phyloP scores from a whole-genome alignment of 2,797 vertebrate genomes.

The Numenius phaeopus region DNA sequence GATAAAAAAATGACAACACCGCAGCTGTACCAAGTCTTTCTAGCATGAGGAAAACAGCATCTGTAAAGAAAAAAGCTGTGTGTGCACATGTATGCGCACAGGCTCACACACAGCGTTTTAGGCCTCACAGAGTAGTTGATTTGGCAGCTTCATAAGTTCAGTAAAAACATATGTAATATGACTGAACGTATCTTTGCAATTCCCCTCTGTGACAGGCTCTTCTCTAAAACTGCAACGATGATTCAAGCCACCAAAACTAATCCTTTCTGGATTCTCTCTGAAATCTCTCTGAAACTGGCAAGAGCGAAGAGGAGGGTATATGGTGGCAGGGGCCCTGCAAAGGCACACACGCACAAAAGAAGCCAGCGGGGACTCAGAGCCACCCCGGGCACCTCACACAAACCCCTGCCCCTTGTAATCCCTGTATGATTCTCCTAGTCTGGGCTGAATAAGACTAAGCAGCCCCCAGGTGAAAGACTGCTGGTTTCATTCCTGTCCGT shows the following conservation, averaged over 20 bases:
- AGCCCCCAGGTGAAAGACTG: neutral
- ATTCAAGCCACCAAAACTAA: neutral
- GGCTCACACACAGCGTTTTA: neutral
- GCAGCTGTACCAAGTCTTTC: slow-evolving; percentile 32
- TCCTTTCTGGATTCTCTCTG: neutral
- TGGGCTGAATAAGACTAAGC: neutral
- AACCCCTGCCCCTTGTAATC: neutral
- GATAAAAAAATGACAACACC: slow-evolving; percentile 51
- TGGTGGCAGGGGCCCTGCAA: accelerated
- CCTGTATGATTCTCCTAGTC: neutral
- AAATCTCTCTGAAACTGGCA: neutral
- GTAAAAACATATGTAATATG: neutral
- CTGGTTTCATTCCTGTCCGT: neutral
- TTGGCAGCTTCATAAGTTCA: slow-evolving; percentile 16
- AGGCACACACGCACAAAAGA: accelerated
- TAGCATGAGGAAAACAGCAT: slow-evolving; percentile 38
- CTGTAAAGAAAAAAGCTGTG: neutral
- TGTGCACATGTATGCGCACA: neutral
- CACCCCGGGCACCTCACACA: neutral
- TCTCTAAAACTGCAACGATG: neutral
- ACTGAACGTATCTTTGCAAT: neutral
- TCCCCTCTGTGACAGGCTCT: neutral
- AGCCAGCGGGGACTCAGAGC: neutral
- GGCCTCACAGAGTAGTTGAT: neutral
- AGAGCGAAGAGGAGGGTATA: neutral